Evolutionary conservation across 2,113 vertebrate genomes (phyloP), one percentile per base, ranked within the genome.

Genomic region (Mastomys coucha): DNA sequence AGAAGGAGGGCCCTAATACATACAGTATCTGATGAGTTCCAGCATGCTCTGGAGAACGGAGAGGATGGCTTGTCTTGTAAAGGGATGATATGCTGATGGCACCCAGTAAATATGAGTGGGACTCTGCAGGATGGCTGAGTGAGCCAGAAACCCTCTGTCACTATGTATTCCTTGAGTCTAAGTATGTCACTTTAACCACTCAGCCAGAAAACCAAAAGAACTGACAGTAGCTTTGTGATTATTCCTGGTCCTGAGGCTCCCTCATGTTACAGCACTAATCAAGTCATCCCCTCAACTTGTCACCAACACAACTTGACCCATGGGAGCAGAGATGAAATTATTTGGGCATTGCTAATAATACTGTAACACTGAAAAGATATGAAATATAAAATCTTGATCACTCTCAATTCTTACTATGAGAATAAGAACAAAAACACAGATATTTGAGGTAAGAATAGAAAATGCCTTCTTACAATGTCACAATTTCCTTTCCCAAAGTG

Each of bases 181-280:
- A 33, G 63, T 67, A 76, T 97, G 96, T 97, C 97, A 96, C 75
- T 91, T 96, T 75, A 96, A 45, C 87, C 87, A 88, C 89, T 91
- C 76, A 94, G 87, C 94, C 82, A 73, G 89, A 81, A 85, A 93
- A 51, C 78, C 93, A 85, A 80, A 95, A 91, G 93, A 96, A 85
- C 87, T 96, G 96, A 95, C 96, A 94, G 95, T 96, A 94, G 94
- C 93, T 88, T 97, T 93, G 86, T 90, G 94, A 96, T 97, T 96
- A 91, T 96, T 90, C 90, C 92, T 97, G 93, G 70, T 93, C 95
- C 90, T 56, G 53, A 92, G 93, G 77, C 81, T 97, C 96, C 93
- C 3, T 36, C 63, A 16, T 96, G n/a, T 89, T 96, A 63, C 42
- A 45, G 88, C 51, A 86, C 33, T 88, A 97, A 2, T 93, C 69